Evolutionary conservation across 23 tunicate genomes (phyloP), one percentile per base, ranked within the genome.

Genomic region (Halocynthia aurantium): DNA sequence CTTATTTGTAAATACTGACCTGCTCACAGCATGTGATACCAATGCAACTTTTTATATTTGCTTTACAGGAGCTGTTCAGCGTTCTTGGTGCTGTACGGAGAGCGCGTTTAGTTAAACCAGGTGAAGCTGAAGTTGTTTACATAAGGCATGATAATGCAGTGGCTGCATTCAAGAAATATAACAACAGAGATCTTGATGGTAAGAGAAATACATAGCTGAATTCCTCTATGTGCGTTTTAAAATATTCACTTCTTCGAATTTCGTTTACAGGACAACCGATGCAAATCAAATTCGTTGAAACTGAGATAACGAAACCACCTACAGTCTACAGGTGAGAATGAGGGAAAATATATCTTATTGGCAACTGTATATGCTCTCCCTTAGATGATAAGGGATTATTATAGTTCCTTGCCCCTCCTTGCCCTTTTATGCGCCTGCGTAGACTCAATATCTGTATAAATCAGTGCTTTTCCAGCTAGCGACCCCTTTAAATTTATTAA

Each of bases 121-220:
- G 97, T 11, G 87, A 77, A 64, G 97, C 97, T 52, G 97, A 91
- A 82, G 83, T 91, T 55, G 97, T 91, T 7, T 91, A 70, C 72
- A 71, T 91, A 10, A 67, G 81, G 31, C 77, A 75, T 64, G 84
- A 85, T 18, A 84, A 91, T 72, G 97, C 97, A 44, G 55, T 85
- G n/a, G 18, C 52, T 7, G 97, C 97, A 12, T 85, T 76, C 60
- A 88, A 85, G 71, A 91, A 91, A 40, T 91, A 91, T 69, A 91
- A 91, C 76, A 81, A 81, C 68, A 61, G 97, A 7, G 90, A 91
- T 57, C 71, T 91, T 8, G 97, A 91, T 67, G 97, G 97, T 88
- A 40, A 73, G 85, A 58, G 4, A 58, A 13, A 58, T 15, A 2
- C 64, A 58, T 15, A 13, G 64, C 64, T 58, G 64, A n/a, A 13